These are phyloP conservation scores for Drosophila affinis DNA, from an alignment of 2,888 invertebrate genomes.

Conservation along the genomic window DNA sequence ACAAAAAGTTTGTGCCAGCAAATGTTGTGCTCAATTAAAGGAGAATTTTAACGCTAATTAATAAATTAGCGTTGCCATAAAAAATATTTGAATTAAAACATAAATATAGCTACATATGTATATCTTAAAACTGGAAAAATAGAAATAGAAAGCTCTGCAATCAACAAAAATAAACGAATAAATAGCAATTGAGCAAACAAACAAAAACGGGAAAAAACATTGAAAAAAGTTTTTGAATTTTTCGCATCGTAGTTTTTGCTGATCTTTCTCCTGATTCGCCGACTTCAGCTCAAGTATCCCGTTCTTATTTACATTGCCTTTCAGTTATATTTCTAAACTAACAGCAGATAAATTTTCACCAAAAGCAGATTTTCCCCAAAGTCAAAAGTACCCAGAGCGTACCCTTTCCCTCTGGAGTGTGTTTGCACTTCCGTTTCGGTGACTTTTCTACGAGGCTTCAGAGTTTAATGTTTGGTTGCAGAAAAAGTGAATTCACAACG, in stretches of 20 bases:
- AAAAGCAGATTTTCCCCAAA: too few species aligned
- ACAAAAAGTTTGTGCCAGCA: conserved; percentile 57
- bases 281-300: background rate
- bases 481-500: background rate
- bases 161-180: background rate
- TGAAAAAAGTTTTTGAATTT: conserved; percentile 27
- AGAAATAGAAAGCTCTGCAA: conserved; percentile 44
- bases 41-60: too few species aligned
- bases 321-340: background rate
- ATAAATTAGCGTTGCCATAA: conserved; percentile 45
- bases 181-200: background rate
- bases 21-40: conserved; percentile 70
- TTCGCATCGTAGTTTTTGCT: conserved; percentile 20
- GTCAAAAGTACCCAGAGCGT: background rate
- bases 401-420: background rate
- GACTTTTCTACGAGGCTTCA: background rate
- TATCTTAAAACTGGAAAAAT: conserved; percentile 25
- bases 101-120: conserved; percentile 19
- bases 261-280: background rate
- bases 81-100: conserved; percentile 23
- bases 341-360: background rate
- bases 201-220: conserved; percentile 31
- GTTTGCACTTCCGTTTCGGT: background rate
- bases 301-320: background rate
- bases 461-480: background rate